Evolutionary conservation across 2,888 invertebrate species (phyloP), one percentile per base, ranked within the genome.

Genomic region (Synergus umbraculus): DNA sequence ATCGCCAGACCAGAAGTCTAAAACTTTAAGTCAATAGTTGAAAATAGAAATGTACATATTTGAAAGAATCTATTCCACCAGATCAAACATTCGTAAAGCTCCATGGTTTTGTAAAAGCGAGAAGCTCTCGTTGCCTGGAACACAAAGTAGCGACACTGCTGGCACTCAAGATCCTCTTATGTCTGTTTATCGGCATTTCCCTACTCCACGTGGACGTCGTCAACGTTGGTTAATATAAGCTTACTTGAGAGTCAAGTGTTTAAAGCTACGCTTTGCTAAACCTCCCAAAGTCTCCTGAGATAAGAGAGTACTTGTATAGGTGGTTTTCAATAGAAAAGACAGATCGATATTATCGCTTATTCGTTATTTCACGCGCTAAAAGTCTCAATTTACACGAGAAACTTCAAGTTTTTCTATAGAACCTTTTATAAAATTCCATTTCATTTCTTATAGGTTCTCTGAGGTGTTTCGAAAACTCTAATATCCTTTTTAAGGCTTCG

Each of bases 131-230:
- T 67, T 67, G n/a, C 5, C 67, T 67, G 67, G 46, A 65, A 73
- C 64, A 54, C 77, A 78, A 77, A 77, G 67, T 78, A 78, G 43
- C 44, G 76, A 54, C 64, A 73, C 76, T 60, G 58, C 76, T 60
- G 60, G 76, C 67, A 79, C 76, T 65, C 67, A 66, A 69, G 67
- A 79, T 76, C 67, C 82, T 79, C 78, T 82, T 81, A 80, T 79
- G 76, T 78, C 77, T 77, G 82, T 82, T 82, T 80, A 82, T 82
- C 79, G 79, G 67, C 60, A 80, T 29, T 63, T 44, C 67, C 67
- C 44, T 44, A 44, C 67, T 67, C 67, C 44, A 67, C 44, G 18
- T 67, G 44, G 18, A 67, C 18, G 12, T 67, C 67, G 46, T 67
- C 67, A 67, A 44, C 44, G 44, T 67, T 44, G 67, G 67, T 67